Percentiles rank a stretch among this genome's conserved stretches.
These are phyloP conservation scores for Parnassius mnemosyne DNA, from an alignment of 2,888 invertebrate genomes.

Conservation along the genomic window DNA sequence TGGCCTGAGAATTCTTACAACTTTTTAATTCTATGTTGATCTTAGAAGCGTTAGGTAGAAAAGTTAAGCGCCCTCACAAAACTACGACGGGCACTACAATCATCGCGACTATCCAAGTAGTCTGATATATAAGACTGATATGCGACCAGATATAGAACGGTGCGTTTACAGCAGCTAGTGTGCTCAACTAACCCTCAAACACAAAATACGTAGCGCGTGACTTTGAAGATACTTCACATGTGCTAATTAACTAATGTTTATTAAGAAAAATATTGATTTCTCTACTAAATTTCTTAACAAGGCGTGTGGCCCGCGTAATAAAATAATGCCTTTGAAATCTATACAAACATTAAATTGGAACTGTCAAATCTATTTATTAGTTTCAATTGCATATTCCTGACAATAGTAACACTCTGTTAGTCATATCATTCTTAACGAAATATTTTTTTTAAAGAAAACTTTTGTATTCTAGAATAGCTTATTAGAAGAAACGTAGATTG, in stretches of 20 bases:
- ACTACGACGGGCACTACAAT: conserved; percentile 18
- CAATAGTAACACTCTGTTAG: conserved; percentile 34
- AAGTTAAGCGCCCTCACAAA: conserved; percentile 20
- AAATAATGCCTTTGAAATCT: conserved; percentile 68
- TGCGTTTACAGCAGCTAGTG: conserved; percentile 27
- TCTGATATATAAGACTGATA: conserved; percentile 23
- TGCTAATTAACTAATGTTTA: conserved; percentile 53
- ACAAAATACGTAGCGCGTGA: conserved; percentile 31
- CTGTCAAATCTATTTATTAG: conserved; percentile 32
- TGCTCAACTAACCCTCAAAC: conserved; percentile 11
- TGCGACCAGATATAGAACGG: conserved; percentile 29
- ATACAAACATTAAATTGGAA: conserved; percentile 36
- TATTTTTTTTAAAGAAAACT: conserved; percentile 5
- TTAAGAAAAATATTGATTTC: conserved; percentile 62
- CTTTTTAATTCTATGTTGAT: conserved; percentile 11
- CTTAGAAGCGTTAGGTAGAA: conserved; percentile 22
- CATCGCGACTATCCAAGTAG: conserved; percentile 16
- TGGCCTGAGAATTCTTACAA: conserved; percentile 9
- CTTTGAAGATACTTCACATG: conserved; percentile 31
- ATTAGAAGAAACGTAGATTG: too few species aligned
- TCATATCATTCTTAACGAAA: conserved; percentile 11
- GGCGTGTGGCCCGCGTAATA: conserved; percentile 36
- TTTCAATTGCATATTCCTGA: conserved; percentile 31
- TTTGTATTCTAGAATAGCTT: background rate
- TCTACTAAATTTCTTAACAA: conserved; percentile 45